Conservation (phyloP, 2,888 invertebrate species). For the Oscheius sp. region DNA sequence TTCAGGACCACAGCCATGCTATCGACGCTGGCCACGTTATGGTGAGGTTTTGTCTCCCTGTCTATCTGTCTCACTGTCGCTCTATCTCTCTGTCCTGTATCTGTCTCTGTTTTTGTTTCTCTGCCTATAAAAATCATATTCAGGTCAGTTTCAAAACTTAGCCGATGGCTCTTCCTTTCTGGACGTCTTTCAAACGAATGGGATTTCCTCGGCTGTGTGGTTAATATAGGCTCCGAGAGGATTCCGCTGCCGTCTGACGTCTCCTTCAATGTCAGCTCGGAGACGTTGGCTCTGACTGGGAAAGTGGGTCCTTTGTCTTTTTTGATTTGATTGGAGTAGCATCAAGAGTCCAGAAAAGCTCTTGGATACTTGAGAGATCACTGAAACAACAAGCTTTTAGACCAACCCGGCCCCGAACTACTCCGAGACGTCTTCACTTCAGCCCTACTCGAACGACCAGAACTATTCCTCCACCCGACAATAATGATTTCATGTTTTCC, state of each 20-base stretch:
- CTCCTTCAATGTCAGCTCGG: constrained; percentile 65
- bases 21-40: constrained; percentile 84
- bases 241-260: constrained; percentile 69
- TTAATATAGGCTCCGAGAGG: constrained; percentile 69
- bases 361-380: not conserved
- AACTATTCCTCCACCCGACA: constrained; percentile 37
- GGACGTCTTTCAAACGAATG: constrained; percentile 64
- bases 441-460: constrained; percentile 35
- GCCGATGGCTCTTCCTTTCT: constrained; percentile 62
- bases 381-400: constrained; percentile 7
- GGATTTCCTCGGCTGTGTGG: constrained; percentile 70
- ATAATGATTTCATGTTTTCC: not conserved
- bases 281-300: constrained; percentile 57
- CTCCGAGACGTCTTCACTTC: constrained; percentile 37
- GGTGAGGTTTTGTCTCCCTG: constrained; percentile 75
- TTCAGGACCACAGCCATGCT: constrained; percentile 95
- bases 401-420: constrained; percentile 9
- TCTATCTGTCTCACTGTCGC: no score
- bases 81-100: no score
- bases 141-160: constrained; percentile 55
- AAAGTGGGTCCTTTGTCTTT: constrained; percentile 4
- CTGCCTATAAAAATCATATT: not conserved
- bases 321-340: not conserved
- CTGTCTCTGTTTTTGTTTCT: no score
- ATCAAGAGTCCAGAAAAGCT: not conserved